Conservation (phyloP, 2,797 vertebrate genomes). For the Cyclura pinguis region DNA sequence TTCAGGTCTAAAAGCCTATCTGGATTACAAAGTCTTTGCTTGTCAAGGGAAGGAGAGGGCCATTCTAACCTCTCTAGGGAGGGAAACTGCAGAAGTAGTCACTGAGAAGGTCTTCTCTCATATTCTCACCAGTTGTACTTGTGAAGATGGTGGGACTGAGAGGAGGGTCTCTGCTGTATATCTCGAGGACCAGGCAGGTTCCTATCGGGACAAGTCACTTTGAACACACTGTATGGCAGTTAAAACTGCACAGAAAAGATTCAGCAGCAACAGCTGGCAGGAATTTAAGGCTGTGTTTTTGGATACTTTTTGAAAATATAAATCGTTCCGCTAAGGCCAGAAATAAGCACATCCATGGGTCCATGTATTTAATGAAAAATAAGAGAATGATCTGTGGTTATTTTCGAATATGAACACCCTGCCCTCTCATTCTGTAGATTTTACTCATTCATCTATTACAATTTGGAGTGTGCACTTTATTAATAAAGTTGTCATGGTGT, state of each 20-base stretch:
- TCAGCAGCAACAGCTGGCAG: neutral
- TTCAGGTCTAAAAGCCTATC: too few relatives aligned
- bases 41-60: too few relatives aligned
- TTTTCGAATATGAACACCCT: neutral
- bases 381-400: neutral
- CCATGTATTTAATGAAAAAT: neutral
- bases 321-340: neutral
- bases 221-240: neutral
- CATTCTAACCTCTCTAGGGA: too few relatives aligned
- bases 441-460: neutral
- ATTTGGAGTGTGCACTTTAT: neutral
- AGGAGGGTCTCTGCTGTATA: too few relatives aligned
- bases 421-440: neutral
- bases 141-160: too few relatives aligned
- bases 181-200: too few relatives aligned
- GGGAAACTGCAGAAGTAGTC: too few relatives aligned
- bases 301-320: neutral
- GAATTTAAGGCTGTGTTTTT: neutral
- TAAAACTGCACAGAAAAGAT: neutral
- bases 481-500: neutral
- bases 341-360: neutral
- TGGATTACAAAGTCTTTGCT: too few relatives aligned
- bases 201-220: too few relatives aligned
- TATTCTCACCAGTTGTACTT: too few relatives aligned
- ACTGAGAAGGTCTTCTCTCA: too few relatives aligned